Evolutionary conservation across 2,113 vertebrate species (phyloP), one percentile per base, ranked within the genome.

Genomic region (Hemiprocne comata): DNA sequence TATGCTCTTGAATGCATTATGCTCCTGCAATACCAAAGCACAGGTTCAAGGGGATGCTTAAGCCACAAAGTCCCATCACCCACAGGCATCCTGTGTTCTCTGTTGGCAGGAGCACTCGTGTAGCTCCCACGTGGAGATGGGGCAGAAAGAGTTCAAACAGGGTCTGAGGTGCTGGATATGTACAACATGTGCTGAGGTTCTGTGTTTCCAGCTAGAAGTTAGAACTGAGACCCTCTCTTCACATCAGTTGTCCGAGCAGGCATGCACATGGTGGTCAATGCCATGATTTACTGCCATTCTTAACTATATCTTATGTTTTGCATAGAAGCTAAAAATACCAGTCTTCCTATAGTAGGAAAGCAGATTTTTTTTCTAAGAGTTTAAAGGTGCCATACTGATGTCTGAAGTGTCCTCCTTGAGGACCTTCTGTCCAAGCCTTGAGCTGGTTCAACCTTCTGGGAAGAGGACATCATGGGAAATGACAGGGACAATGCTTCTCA

Each of bases 221-320:
- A 60, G 44, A 77, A 70, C 24, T 44, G 13, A 62, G 10, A 18
- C 3, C 11, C 11, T 29, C 18, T 60, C 44, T 81, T 65, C 46
- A 34, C 34, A 55, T 36, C 25, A 55, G 10, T 42, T 72, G 21
- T 76, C 51, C 28, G 48, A 65, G n/a, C 50, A 65, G 44, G 36
- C 46, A 33, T 23, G 17, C 0, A 1, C 20, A 13, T 54, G 13
- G 33, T 53, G 13, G 9, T 65, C 1, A 1, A 55, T 54, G n/a
- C n/a, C 20, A 25, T 21, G 51, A 65, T 58, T 71, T 42, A 60
- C 31, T 55, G n/a, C 21, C 1, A 1, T 51, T 85, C n/a, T 85
- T 57, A 65, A 38, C n/a, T 53, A 21, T 76, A 48, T 20, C 25
- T 15, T 76, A 7, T 23, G 14, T 36, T 71, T 61, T 71, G 17